Conservation (phyloP, 2,888 invertebrate genomes). For the Cataglyphis cursor region DNA sequence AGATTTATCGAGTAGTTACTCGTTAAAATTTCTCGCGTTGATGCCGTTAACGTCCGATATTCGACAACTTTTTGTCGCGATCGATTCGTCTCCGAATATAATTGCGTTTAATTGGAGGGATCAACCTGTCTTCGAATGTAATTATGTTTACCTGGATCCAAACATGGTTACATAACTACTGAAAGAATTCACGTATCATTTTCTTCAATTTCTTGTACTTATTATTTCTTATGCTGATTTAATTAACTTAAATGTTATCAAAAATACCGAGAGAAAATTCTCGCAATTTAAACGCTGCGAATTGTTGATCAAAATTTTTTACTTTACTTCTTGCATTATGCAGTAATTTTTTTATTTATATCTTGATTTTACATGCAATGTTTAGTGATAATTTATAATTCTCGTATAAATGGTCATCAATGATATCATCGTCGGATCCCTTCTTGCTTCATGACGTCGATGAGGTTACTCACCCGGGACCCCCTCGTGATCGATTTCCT, state of each 20-base stretch:
- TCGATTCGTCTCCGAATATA: neutral
- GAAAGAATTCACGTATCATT: neutral
- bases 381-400: neutral
- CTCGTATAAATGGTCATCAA: slow-evolving; percentile 46
- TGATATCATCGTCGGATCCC: slow-evolving; percentile 48
- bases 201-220: neutral
- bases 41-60: neutral
- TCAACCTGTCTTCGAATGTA: neutral
- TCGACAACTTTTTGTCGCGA: neutral
- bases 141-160: neutral
- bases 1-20: slow-evolving; percentile 21
- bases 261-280: neutral
- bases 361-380: neutral
- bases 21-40: slow-evolving; percentile 21
- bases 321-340: neutral
- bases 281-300: neutral
- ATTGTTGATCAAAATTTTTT: neutral
- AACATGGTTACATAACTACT: neutral
- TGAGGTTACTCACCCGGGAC: slow-evolving; percentile 38
- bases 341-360: neutral
- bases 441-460: slow-evolving; percentile 45
- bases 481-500: slow-evolving; percentile 67
- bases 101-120: slow-evolving; percentile 24
- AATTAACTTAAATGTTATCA: neutral
- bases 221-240: neutral